phyloP scores from a whole-genome alignment of 2,888 invertebrate genomes.

The Trimorus sp. region DNA sequence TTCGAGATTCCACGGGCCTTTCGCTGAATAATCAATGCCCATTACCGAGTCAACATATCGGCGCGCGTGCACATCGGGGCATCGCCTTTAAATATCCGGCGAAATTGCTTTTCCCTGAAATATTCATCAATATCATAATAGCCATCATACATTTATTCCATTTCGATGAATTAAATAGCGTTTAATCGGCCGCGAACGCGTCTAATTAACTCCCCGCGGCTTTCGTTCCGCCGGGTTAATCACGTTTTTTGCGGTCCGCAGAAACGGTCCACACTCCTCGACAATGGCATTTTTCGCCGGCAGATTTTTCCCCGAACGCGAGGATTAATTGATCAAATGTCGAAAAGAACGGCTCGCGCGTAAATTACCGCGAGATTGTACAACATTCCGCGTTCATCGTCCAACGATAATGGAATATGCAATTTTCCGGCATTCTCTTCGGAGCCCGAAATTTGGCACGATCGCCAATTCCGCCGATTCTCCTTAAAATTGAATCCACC shows the following conservation, averaged over 20 bases:
- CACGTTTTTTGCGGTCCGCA: conserved; percentile 12
- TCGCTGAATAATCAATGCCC: conserved; percentile 59
- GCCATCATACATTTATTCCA: conserved; percentile 34
- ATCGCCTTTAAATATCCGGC: conserved; percentile 47
- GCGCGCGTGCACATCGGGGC: conserved; percentile 2
- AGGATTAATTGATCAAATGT: conserved; percentile 21
- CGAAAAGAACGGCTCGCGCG: neutral
- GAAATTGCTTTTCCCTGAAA: conserved; percentile 47
- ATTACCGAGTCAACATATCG: conserved; percentile 45
- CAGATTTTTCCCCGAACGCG: conserved; percentile 4
- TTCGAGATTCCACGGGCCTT: conserved; percentile 52
- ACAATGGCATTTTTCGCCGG: conserved; percentile 5
- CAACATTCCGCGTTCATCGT: too few species aligned
- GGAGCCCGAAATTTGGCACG: too few species aligned
- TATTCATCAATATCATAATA: conserved; percentile 54
- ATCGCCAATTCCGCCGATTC: too few species aligned
- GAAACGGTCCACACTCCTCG: conserved; percentile 7
- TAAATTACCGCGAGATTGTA: too few species aligned
- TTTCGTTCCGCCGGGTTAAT: conserved; percentile 28
- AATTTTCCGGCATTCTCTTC: too few species aligned
- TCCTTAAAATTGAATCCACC: too few species aligned
- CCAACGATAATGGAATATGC: too few species aligned
- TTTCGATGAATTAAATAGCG: conserved; percentile 38
- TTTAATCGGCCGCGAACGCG: conserved; percentile 10
- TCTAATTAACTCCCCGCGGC: conserved; percentile 29